These are phyloP conservation scores for Speoplatyrhinus poulsoni DNA, from an alignment of 2,113 vertebrate genomes.

Conservation along the genomic window DNA sequence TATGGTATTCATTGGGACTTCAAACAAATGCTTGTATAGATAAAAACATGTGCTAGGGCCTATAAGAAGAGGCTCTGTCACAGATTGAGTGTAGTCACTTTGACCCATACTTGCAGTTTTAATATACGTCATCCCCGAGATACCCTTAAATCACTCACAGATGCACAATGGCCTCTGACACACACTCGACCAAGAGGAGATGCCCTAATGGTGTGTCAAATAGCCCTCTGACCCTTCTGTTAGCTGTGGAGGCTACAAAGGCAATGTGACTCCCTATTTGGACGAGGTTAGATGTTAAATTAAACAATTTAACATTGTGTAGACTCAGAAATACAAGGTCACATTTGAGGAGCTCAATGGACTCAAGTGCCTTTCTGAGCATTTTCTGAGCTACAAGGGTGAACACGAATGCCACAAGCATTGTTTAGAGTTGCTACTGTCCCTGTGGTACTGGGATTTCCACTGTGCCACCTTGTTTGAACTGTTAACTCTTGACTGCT, in stretches of 20 bases:
- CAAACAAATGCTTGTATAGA: conserved; percentile 77
- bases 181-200: conserved; percentile 25
- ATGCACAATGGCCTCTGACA: conserved; percentile 61
- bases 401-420: neutral
- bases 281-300: neutral
- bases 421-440: conserved; percentile 34
- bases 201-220: conserved; percentile 42
- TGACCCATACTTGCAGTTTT: conserved; percentile 74
- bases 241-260: conserved; percentile 32
- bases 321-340: neutral
- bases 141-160: conserved; percentile 76
- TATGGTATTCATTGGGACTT: conserved; percentile 77
- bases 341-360: neutral
- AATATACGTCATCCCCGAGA: conserved; percentile 73
- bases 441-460: conserved; percentile 20
- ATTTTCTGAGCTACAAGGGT: neutral
- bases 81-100: conserved; percentile 72
- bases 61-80: conserved; percentile 66
- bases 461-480: conserved; percentile 55
- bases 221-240: conserved; percentile 31
- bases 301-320: neutral
- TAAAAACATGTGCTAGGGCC: conserved; percentile 74
- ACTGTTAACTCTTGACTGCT: conserved; percentile 20
- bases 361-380: neutral
- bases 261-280: neutral